Base-by-base conservation (phyloP, 2,113 vertebrate species). In the Scartelaos histophorus region DNA sequence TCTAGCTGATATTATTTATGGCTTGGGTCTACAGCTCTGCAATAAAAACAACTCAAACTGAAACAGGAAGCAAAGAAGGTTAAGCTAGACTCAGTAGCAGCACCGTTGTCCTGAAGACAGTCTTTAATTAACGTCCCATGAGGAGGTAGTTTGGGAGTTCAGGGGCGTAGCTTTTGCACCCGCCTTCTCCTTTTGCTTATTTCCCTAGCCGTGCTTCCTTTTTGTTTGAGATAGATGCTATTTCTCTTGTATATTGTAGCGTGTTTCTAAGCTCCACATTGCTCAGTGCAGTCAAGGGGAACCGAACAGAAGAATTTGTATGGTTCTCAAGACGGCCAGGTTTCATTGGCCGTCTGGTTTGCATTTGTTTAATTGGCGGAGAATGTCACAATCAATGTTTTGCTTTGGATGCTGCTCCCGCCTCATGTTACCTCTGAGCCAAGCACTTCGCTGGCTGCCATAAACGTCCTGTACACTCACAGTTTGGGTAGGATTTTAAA, bases 301-400 rank as follows among this genome's bases (percentile, higher is more conserved):
- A 70, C 74, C 83, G 71, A 90, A 70, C 74, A 62, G 68, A 38
- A n/a, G 34, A 65, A 87, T 82, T 86, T 75, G 85, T 83, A 76
- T 47, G 49, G 84, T 89, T 87, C 80, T 89, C 89, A 89, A 87
- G 85, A 74, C 3, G 78, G 90, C 85, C 85, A 81, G 82, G 78
- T 90, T 85, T 86, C 83, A 74, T 74, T 85, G 75, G 22, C 64
- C 70, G 88, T 91, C 92, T 92, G 90, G 80, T 92, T 91, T 88
- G 74, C 64, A 91, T 92, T 92, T 80, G 67, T 90, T 90, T 92
- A 91, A 92, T 87, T 87, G 87, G 76, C 61, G 78, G 71, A 80
- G 64, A 87, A 91, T 90, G 88, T 91, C 92, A 90, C 87, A 88
- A 92, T 91, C 89, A 75, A 85, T 89, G 87, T 89, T 89, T 84